These are phyloP conservation scores for Muschampia plurimacula DNA, from an alignment of 2,888 invertebrate genomes.

Conservation along the genomic window DNA sequence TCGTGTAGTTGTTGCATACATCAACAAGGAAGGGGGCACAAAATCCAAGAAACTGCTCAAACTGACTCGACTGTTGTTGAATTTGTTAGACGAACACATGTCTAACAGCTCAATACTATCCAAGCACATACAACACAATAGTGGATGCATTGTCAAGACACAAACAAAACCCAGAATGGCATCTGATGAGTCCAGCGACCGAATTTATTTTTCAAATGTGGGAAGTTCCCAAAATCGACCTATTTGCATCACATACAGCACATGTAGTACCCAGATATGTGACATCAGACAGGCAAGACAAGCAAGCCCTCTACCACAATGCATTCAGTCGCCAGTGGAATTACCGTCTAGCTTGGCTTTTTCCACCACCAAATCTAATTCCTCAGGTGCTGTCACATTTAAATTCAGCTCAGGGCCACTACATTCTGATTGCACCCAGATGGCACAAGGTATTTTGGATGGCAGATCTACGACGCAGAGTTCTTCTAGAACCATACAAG, in stretches of 20 bases:
- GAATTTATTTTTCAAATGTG: not conserved
- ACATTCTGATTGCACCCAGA: conserved; percentile 49
- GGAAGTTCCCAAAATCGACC: not conserved
- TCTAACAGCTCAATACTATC: conserved; percentile 39
- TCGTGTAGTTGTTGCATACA: conserved; percentile 31
- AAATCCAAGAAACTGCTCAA: conserved; percentile 40
- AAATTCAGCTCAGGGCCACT: conserved; percentile 43
- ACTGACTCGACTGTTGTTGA: conserved; percentile 33
- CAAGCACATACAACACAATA: conserved; percentile 45
- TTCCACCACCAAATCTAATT: conserved; percentile 21
- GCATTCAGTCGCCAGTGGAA: conserved; percentile 40
- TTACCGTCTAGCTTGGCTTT: conserved; percentile 6
- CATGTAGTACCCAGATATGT: not conserved
- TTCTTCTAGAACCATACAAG: conserved; percentile 14
- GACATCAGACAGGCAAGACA: conserved; percentile 32
- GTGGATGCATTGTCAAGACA: conserved; percentile 44
- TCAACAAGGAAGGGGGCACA: conserved; percentile 49
- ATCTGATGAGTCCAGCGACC: too few relatives aligned
- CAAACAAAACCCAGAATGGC: conserved; percentile 11
- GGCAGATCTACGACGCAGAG: conserved; percentile 42
- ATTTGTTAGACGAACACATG: conserved; percentile 26
- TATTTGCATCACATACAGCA: conserved; percentile 2
- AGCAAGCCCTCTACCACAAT: conserved; percentile 39
- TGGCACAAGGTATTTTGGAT: conserved; percentile 50
- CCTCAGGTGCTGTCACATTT: conserved; percentile 42